phyloP scores from a whole-genome alignment of 1,140 invertebrate genomes.

The Neodiprion virginianus region DNA sequence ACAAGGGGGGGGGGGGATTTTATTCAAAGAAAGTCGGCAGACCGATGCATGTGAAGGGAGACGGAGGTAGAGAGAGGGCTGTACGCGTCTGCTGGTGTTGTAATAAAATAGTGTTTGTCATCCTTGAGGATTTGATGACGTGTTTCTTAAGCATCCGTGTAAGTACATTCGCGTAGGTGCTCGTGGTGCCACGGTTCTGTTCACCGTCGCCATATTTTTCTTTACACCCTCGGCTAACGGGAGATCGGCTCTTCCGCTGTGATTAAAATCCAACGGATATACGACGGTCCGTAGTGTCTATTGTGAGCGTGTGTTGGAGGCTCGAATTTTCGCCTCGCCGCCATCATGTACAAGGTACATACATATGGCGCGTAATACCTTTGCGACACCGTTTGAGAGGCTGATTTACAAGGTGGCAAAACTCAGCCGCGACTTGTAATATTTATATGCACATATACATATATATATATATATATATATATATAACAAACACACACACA shows the following conservation, averaged over 20 bases:
- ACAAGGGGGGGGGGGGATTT: no score
- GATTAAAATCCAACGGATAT: not conserved
- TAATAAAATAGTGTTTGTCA: constrained; percentile 8
- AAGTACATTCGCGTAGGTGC: not conserved
- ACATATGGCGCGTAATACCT: not conserved
- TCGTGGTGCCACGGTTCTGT: not conserved
- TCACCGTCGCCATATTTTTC: not conserved
- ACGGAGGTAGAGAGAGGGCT: not conserved
- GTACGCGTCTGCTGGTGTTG: not conserved
- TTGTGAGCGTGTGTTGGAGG: not conserved
- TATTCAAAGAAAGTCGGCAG: no score
- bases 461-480: no score
- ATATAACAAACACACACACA: no score
- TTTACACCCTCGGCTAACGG: not conserved
- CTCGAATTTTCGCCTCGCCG: not conserved
- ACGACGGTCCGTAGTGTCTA: no score
- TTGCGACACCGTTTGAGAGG: not conserved
- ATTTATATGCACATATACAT: no score
- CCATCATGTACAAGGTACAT: no score
- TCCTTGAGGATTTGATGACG: constrained; percentile 7
- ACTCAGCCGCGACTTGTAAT: no score
- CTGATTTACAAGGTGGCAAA: not conserved
- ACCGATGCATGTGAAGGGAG: no score
- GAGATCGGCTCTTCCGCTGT: not conserved
- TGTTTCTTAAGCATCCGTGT: constrained; percentile 1